Percentiles rank a stretch among this genome's conserved stretches.
phyloP scores from a whole-genome alignment of 2,797 vertebrate genomes.

The Ptychadena robeensis region DNA sequence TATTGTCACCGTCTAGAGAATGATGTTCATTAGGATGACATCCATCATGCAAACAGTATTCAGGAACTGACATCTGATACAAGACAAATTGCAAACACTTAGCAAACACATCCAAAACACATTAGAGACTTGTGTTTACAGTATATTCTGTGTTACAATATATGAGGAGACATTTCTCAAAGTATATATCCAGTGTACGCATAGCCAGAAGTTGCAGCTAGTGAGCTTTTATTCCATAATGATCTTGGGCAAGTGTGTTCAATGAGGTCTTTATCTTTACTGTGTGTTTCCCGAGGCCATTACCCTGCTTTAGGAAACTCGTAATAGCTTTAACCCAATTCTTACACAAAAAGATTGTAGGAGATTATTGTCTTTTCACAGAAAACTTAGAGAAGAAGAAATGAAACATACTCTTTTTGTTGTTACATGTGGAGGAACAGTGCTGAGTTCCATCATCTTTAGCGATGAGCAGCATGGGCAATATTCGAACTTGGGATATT shows the following conservation, averaged over 20 bases:
- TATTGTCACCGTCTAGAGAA: neutral
- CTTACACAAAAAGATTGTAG: neutral
- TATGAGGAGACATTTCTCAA: neutral
- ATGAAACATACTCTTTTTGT: neutral
- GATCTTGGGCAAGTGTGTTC: no score
- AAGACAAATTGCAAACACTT: neutral
- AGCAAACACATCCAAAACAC: neutral
- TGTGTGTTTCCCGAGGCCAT: neutral
- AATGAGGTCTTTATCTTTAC: neutral
- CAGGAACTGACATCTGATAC: conserved; percentile 1
- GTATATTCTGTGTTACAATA: neutral
- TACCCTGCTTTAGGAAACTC: neutral
- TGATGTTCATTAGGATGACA: neutral
- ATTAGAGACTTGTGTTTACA: neutral
- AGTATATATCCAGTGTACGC: neutral
- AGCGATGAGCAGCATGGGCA: no score
- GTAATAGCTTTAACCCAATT: neutral
- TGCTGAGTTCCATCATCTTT: no score
- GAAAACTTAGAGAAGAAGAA: neutral
- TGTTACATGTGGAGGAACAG: no score
- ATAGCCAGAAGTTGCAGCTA: neutral
- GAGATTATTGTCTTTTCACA: neutral
- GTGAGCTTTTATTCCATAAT: no score
- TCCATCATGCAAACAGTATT: conserved; percentile 1
- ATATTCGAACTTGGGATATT: no score